phyloP scores from a whole-genome alignment of 2,888 invertebrate species.

The Dichetophora obliterata region DNA sequence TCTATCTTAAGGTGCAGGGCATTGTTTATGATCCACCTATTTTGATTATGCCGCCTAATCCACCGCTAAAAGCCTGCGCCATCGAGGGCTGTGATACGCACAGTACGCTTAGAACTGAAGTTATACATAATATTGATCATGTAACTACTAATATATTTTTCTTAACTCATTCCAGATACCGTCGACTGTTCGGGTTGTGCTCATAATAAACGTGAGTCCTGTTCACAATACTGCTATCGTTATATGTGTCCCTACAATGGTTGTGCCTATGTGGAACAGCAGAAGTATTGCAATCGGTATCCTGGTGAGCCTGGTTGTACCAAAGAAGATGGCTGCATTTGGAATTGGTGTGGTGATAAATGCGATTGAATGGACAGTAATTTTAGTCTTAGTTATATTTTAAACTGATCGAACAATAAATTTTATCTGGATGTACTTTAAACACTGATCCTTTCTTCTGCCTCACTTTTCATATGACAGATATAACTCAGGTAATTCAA shows the following conservation, averaged over 20 bases:
- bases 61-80: conserved; percentile 52
- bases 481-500: too few species aligned
- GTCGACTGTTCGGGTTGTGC: conserved; percentile 60
- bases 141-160: not conserved
- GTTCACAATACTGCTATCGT: conserved; percentile 55
- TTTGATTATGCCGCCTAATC: conserved; percentile 61
- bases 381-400: not conserved
- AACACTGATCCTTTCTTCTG: too few species aligned
- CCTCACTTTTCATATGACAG: too few species aligned
- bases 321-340: conserved; percentile 55
- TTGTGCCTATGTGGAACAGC: conserved; percentile 52
- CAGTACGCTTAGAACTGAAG: conserved; percentile 44
- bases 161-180: conserved; percentile 44
- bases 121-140: not conserved
- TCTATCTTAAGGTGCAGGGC: conserved; percentile 56
- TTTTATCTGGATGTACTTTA: too few species aligned
- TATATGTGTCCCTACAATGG: conserved; percentile 55
- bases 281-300: conserved; percentile 55
- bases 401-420: too few species aligned
- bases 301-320: conserved; percentile 57
- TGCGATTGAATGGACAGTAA: not conserved
- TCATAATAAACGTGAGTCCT: conserved; percentile 50
- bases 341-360: conserved; percentile 56
- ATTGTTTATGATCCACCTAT: conserved; percentile 48
- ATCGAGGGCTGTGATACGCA: conserved; percentile 50